Evolutionary conservation across 2,888 invertebrate genomes (phyloP), one percentile per base, ranked within the genome.

Genomic region (Drosophila kuntzei): DNA sequence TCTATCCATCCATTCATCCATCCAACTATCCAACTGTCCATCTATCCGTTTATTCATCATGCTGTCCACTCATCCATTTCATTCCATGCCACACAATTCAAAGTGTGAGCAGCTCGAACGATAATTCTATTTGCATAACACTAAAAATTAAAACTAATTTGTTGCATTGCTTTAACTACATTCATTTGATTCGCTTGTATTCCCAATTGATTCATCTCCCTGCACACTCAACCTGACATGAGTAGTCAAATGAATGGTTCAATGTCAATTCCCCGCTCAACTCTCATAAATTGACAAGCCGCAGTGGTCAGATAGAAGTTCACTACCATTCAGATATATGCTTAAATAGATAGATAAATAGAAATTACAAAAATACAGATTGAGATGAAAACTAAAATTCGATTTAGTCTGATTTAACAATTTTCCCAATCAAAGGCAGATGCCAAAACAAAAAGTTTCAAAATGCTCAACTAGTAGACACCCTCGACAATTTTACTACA

Each of bases 91-190:
- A 64, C 53, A 51, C 67, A 55, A 57, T 36, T 41, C 54, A 47
- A 54, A 61, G 57, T 76, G 69, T 43, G 36, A 66, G 41, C 71
- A 37, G 75, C 41, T 59, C 39, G 53, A 70, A 62, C 57, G 51
- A 79, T 83, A 74, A 86, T 79, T 76, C 66, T 70, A 83, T 86
- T 86, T 83, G 82, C 79, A 76, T 83, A 79, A 60, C 69, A 76
- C 83, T 76, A 67, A 71, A 76, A 76, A 76, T 62, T 55, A 55
- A 67, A 73, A 74, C 70, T 64, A 43, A 66, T 65, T 59, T 66
- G 57, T 60, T 46, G 51, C 51, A 61, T 46, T 54, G 59, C 34
- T 54, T 46, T 44, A 44, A 51, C 50, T 51, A 37, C 37, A 51
- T 36, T 46, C 46, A 46, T 18, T 41, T 53, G 51, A 53, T 53